Evolutionary conservation across 2,113 vertebrate genomes (phyloP), one percentile per base, ranked within the genome.

Genomic region (Eublepharis macularius): DNA sequence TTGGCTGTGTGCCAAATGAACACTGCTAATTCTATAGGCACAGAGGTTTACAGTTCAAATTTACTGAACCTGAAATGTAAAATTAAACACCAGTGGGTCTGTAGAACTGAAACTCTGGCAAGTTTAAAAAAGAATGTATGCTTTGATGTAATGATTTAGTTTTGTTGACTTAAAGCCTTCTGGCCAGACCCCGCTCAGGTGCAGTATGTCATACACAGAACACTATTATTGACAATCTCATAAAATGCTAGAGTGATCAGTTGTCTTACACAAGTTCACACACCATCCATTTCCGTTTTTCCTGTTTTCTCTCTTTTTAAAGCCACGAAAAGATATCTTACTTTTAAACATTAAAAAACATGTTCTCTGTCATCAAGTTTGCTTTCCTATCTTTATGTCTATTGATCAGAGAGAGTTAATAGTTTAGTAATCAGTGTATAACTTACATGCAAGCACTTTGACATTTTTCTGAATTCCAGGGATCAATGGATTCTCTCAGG

Each of bases 341-440:
- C 82, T 73, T 70, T 69, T 87, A 89, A 80, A 93, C 41, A 83
- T 87, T 90, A 76, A 87, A 57, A 47, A 84, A n/a, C n/a, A 86
- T 84, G 60, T 93, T 92, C 87, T 92, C 70, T 78, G 39, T 90
- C 81, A 87, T 93, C 81, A 88, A 72, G 4, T 86, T 92, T 91
- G 8, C 26, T 24, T 90, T 92, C 72, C 36, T 68, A 74, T 89
- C 60, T 92, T 63, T 45, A 86, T 86, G 86, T n/a, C 81, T 66
- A 81, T 87, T 92, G 85, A 83, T 92, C 79, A 21, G 68, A 45
- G 68, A 45, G 43, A 91, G 68, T 88, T 94, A 92, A 93, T 92
- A 60, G 49, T 70, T 85, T 90, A 86, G 76, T 89, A 94, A 92
- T 85, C 82, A 87, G 66, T 87, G 77, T 92, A 66, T 72, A 70